Base-by-base conservation (phyloP, 2,797 vertebrate species). In the Miichthys miiuy region DNA sequence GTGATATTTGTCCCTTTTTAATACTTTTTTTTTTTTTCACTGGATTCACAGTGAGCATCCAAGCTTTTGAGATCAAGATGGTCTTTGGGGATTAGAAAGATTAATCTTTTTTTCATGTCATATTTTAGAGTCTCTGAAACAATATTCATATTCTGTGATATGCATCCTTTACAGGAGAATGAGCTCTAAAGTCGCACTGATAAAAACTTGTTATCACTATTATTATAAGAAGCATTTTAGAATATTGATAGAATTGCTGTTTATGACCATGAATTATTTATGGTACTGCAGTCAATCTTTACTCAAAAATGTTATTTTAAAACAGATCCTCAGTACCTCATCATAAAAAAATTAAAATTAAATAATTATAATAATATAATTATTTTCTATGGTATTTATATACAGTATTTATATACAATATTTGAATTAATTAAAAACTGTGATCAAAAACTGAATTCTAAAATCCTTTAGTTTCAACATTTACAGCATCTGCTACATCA, bases 1-100 rank as follows among this genome's bases (percentile, higher is more conserved):
- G 95, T 94, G 96, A 97, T 97, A 96, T 95, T 94, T 93, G 93
- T 92, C 90, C 88, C 87, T 93, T 94, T 94, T 94, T 92, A 92
- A 92, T 88, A 87, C 72, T 79, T 88, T 85, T 87, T 81, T 75
- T 76, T 67, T 74, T 61, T 18, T 76, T 46, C 83, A 82, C 90
- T 91, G 80, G 68, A 91, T 93, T 90, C 92, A 88, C 93, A 88
- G 95, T 91, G 81, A 93, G 92, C 89, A 83, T 92, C 90, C 93
- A 87, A 92, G 90, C 92, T 81, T 81, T 90, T 72, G 87, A 88
- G 90, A 95, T 95, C 94, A 95, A 95, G 94, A 95, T 95, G 91
- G 89, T 92, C 94, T 95, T 95, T 96, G 75, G 82, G 92, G 93
- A 95, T 95, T 95, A 93, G 85, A 88, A 87, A 93, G 92, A 95